Evolutionary conservation across 1,140 invertebrate genomes (phyloP), one percentile per base, ranked within the genome.

Genomic region (Wasmannia auropunctata): DNA sequence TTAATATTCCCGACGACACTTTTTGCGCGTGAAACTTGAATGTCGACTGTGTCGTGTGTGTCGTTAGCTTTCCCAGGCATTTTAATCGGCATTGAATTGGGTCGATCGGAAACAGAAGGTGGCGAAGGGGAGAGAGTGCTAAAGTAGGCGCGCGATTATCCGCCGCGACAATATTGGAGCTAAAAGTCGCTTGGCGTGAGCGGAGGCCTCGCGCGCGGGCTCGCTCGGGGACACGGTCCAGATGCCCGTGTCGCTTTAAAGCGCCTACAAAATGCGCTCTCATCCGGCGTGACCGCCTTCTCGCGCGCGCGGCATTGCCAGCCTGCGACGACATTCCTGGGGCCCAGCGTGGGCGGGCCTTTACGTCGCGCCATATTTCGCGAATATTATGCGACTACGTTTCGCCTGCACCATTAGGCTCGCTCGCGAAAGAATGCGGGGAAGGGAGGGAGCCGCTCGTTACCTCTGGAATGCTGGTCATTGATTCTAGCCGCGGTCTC

Each of bases 361-460:
- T 81, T 77, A 75, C 63, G 31, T n/a, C 77, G 70, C 40, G 43
- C 37, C 60, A 80, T 89, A 72, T 90, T 87, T 90, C 67, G 85
- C 85, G 85, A 89, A 87, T 89, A 90, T 90, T 87, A 90, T 81
- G 80, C 72, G 84, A 79, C 81, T 86, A 84, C 87, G 62, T 85
- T 87, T 76, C 43, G 37, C 88, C 28, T 72, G 31, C 70, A 49
- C 37, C 79, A 87, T 89, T 87, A 87, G 75, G 79, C 37, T 31
- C 40, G 49, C 14, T 58, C 37, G 72, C 34, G 49, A 87, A 90
- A 89, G 87, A 90, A 87, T 80, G 85, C 79, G 49, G 31, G 62
- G 56, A 77, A 54, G 72, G 87, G 62, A 77, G 87, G 63, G 56
- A 83, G 60, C 75, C 75, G 70, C 87, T 90, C 87, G 87, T 88